Conservation (phyloP, 2,113 vertebrate species). For the Suricata suricatta region DNA sequence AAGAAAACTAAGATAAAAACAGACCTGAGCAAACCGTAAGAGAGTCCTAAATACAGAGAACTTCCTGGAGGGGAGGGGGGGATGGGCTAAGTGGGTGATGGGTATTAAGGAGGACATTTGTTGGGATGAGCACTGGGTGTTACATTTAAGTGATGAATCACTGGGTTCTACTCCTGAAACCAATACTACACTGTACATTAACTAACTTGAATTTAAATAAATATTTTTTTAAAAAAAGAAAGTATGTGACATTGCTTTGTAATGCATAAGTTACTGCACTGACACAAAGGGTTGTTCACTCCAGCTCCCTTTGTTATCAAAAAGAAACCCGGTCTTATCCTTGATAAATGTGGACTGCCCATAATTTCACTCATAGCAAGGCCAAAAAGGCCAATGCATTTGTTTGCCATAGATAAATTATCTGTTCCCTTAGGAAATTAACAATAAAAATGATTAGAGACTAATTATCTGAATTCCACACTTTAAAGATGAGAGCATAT, state of each 20-base stretch:
- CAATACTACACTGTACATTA: no score
- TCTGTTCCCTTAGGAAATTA: conserved; percentile 18
- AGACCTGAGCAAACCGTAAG: no score
- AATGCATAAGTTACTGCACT: background rate
- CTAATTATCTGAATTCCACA: conserved; percentile 56
- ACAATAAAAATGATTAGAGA: conserved; percentile 62
- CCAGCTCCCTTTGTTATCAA: background rate
- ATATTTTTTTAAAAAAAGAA: background rate
- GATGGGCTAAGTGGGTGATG: no score
- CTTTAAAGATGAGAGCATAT: conserved; percentile 44
- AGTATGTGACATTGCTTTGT: background rate
- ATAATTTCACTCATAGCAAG: conserved; percentile 28
- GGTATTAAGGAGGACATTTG: no score
- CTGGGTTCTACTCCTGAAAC: no score
- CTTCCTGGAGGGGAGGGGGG: no score
- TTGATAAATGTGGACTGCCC: background rate
- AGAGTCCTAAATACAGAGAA: no score
- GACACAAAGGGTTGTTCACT: background rate
- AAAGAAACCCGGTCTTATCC: background rate
- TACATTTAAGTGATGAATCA: no score
- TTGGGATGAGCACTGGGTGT: no score
- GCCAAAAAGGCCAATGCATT: conserved; percentile 16
- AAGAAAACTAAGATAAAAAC: no score
- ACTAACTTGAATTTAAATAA: no score
- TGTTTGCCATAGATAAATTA: background rate